These are phyloP conservation scores for Nineta flava DNA, from an alignment of 2,888 invertebrate genomes.

Conservation along the genomic window DNA sequence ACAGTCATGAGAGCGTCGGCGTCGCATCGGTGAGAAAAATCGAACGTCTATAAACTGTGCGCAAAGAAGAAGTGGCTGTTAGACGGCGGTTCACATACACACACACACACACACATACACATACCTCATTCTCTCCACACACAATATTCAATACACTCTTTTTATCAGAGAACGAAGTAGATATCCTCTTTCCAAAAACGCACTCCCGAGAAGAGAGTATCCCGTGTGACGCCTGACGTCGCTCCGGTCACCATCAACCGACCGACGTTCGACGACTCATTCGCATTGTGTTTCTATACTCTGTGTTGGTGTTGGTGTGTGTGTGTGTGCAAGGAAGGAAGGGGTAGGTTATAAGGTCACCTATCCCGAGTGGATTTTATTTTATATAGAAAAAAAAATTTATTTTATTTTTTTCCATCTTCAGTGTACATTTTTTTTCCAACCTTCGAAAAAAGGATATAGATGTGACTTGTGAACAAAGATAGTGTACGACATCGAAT, in stretches of 20 bases:
- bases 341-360: constrained; percentile 7
- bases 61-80: constrained; percentile 7
- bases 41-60: constrained; percentile 9
- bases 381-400: neutral
- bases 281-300: too few species aligned
- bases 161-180: neutral
- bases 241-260: neutral
- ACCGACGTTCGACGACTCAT: too few species aligned
- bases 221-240: constrained; percentile 1
- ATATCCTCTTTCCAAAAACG: neutral
- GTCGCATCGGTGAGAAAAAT: constrained; percentile 7
- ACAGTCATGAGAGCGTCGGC: constrained; percentile 3
- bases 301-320: too few species aligned
- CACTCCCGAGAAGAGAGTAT: neutral
- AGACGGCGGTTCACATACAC: neutral
- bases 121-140: constrained; percentile 2
- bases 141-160: neutral
- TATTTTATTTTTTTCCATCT: too few species aligned
- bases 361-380: constrained; percentile 7
- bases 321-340: neutral
- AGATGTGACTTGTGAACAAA: neutral
- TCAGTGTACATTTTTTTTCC: neutral
- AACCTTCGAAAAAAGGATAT: neutral
- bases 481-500: neutral
- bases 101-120: neutral